Evolutionary conservation across 2,797 vertebrate genomes (phyloP), one percentile per base, ranked within the genome.

Genomic region (Zenarchopterus dispar): DNA sequence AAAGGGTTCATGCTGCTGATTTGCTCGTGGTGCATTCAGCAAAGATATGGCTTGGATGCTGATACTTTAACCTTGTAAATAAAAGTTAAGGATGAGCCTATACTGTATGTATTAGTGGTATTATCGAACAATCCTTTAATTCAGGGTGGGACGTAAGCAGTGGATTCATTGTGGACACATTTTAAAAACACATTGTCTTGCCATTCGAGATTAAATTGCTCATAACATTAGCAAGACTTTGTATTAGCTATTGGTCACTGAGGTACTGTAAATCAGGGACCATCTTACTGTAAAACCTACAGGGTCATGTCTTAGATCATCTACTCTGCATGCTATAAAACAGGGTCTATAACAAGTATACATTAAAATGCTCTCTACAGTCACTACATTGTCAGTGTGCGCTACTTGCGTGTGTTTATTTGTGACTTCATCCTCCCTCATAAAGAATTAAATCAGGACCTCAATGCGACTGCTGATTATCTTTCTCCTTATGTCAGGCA

Each of bases 301-400:
- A 70, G 72, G 80, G 64, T 87, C 78, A 66, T 48, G 76, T 84
- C 82, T 79, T 57, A 63, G 47, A 62, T 81, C 70, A 52, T 90
- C 86, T 90, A 86, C 60, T 86, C 75, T 10, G 80, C 91, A 91
- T 92, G 91, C 91, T 90, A 88, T 70, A 89, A 83, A 88, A 90
- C 75, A 84, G 69, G 77, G 61, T 84, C 80, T 78, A 90, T 78
- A 75, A 82, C 70, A 82, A 52, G 66, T 75, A 84, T 81, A 89
- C 71, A 66, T 85, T 78, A 80, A 73, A 85, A 73, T 43, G 62
- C 84, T 90, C 85, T 84, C 33, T 36, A 36, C 76, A 82, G 60
- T 85, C 81, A 87, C 85, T 88, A 88, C 64, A 52, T 77, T 69
- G 77, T 83, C 76, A 65, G 73, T 81, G 62, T 24, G 81, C 75